Percentiles rank a stretch among this genome's conserved stretches.
phyloP scores from a whole-genome alignment of 2,113 vertebrate species.

The Callipepla californica region DNA sequence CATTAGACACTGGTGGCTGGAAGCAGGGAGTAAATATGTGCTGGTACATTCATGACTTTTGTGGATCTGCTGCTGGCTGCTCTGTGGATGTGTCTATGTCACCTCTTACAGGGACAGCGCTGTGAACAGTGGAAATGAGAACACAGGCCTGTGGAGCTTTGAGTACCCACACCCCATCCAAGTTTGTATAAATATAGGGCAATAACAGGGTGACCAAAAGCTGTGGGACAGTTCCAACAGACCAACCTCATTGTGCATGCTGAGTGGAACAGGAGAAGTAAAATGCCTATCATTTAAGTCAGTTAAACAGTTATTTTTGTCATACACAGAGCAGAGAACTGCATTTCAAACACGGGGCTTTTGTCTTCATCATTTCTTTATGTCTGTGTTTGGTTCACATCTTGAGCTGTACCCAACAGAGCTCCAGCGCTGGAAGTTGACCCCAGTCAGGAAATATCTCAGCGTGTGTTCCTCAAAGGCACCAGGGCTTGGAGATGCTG shows the following conservation, averaged over 20 bases:
- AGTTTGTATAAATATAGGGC: neutral
- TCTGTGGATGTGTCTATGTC: fast-evolving
- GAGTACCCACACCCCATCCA: neutral
- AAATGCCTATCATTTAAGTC: neutral
- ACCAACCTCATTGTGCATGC: neutral
- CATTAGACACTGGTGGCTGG: neutral
- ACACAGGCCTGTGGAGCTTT: neutral
- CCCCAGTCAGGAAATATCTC: conserved; percentile 31
- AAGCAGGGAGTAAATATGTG: neutral
- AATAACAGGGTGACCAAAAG: neutral
- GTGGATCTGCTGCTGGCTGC: neutral
- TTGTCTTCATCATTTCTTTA: neutral
- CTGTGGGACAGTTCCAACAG: neutral
- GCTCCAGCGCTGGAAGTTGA: neutral
- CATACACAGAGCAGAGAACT: neutral
- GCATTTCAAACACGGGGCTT: neutral
- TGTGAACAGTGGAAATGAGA: neutral
- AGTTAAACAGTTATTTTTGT: neutral
- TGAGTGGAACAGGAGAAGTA: neutral
- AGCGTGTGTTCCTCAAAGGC: neutral
- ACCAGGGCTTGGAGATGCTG: neutral
- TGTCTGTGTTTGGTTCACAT: neutral
- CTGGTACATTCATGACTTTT: neutral
- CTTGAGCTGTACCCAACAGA: neutral
- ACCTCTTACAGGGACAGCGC: neutral